Evolutionary conservation across 2,113 vertebrate species (phyloP).

Genomic region (Notarius quadriscutis): DNA sequence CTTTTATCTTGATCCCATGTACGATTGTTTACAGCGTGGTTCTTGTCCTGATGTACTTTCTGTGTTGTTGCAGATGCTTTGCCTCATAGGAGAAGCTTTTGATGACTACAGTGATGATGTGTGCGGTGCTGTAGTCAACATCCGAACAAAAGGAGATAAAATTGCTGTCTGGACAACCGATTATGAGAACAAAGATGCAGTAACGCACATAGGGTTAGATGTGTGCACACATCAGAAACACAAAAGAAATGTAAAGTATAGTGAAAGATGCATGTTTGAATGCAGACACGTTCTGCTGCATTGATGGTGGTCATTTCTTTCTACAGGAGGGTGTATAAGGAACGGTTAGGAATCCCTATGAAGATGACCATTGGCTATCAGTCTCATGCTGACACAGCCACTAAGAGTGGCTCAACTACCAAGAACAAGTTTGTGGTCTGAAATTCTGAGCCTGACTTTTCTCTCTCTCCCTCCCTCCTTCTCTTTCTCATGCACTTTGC

Average conservation of each 20-base stretch:
- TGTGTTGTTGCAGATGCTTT: slow-evolving; percentile 82
- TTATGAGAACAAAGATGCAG: slow-evolving; percentile 92
- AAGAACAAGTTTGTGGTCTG: slow-evolving; percentile 99
- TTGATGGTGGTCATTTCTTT: slow-evolving; percentile 39
- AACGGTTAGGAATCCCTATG: slow-evolving; percentile 93
- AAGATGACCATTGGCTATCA: slow-evolving; percentile 98
- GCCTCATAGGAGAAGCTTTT: slow-evolving; percentile 97
- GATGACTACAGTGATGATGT: slow-evolving; percentile 95
- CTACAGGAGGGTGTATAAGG: slow-evolving; percentile 96
- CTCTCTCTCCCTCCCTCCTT: slow-evolving; percentile 31
- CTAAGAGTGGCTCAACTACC: slow-evolving; percentile 98
- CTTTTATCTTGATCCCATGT: slow-evolving; percentile 15
- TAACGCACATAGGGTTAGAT: slow-evolving; percentile 97
- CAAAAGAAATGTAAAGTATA: background rate
- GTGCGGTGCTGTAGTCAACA: slow-evolving; percentile 96
- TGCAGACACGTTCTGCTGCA: background rate
- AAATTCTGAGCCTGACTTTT: slow-evolving; percentile 66
- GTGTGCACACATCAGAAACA: background rate
- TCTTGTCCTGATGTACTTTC: slow-evolving; percentile 2
- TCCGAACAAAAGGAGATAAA: slow-evolving; percentile 98
- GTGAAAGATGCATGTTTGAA: background rate
- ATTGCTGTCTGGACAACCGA: slow-evolving; percentile 98
- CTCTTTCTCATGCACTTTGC: slow-evolving; percentile 16
- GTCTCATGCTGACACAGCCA: slow-evolving; percentile 95
- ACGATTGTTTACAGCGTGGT: background rate